Evolutionary conservation across 2,113 vertebrate genomes (phyloP).

Genomic region (Nothoprocta perdicaria): DNA sequence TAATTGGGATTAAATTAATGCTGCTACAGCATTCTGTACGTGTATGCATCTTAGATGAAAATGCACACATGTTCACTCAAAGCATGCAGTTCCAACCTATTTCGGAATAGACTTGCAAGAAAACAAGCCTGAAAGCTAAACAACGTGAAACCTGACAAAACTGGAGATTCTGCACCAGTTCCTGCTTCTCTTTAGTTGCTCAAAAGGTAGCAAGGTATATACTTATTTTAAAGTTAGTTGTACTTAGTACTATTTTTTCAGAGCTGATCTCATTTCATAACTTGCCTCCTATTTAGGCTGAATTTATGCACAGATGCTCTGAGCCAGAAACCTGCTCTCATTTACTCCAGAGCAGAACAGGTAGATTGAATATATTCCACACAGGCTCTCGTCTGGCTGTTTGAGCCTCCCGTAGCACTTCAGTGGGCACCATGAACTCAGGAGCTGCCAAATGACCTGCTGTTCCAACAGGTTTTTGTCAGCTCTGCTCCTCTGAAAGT

Average conservation of each 20-base stretch:
- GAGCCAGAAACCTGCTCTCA: slow-evolving; percentile 46
- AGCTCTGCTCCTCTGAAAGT: neutral
- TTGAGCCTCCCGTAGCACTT: neutral
- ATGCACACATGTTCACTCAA: fast-evolving
- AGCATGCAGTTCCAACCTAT: neutral
- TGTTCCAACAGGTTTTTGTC: neutral
- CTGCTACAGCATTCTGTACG: neutral
- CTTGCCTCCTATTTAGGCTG: slow-evolving; percentile 2
- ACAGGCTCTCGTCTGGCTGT: neutral
- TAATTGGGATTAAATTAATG: neutral
- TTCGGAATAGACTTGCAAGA: neutral
- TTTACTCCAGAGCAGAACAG: slow-evolving; percentile 46
- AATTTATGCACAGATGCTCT: slow-evolving; percentile 37
- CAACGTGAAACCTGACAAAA: neutral
- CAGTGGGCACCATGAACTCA: neutral
- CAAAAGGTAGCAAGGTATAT: slow-evolving; percentile 32
- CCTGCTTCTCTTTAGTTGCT: neutral
- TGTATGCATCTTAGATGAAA: neutral
- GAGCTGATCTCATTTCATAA: slow-evolving; percentile 56
- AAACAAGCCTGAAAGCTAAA: neutral
- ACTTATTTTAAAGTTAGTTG: neutral
- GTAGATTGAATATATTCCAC: neutral
- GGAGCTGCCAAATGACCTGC: neutral
- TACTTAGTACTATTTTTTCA: slow-evolving; percentile 26
- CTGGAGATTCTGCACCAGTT: neutral